Base-by-base conservation (phyloP, 2,888 invertebrate genomes). In the Halocaridina rubra region DNA sequence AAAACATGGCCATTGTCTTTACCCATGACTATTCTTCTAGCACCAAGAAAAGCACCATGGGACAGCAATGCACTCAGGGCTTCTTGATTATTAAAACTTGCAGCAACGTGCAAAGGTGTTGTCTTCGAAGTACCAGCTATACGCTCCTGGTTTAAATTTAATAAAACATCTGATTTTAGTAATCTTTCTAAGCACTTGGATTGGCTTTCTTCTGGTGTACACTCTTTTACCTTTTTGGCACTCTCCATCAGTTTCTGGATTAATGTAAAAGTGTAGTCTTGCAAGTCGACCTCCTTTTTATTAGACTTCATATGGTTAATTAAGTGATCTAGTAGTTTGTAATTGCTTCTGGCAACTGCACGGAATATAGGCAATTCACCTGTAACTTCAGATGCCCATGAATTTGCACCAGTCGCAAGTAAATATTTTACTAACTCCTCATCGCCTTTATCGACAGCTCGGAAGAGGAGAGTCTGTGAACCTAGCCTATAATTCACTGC, bases 51-150 rank as follows among this genome's bases (percentile, higher is more conserved):
- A 22, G 86, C 82, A 22, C 88, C 88, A 5, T 71, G 27, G 13
- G 32, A 33, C 22, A 88, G 80, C 27, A 88, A 39, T n/a, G 77
- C 57, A 27, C 80, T 69, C 53, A 79, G 53, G 3, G 86, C 86
- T 30, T 88, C 88, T 71, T 88, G 88, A 46, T 88, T 84, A 32
- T 88, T 88, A 64, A 81, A 84, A 16, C 74, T 22, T 10, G 84
- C 86, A 3, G 88, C 84, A 4, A 86, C 32, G 30, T 88, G 88
- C 67, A 85, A 30, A 61, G 72, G 64, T 8, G 79, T 74, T 5
- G 53, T 53, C 19, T 53, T 39, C 22, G 76, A 29, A 39, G 76
- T 76, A 30, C 67, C 78, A 16, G 29, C 77, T 2, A 33, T 57
- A 19, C 57, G 19, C 3, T 22, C 64, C 71, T 84, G 74, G 61